Evolutionary conservation across 2,113 vertebrate genomes (phyloP).

Genomic region (Tragelaphus strepsiceros): DNA sequence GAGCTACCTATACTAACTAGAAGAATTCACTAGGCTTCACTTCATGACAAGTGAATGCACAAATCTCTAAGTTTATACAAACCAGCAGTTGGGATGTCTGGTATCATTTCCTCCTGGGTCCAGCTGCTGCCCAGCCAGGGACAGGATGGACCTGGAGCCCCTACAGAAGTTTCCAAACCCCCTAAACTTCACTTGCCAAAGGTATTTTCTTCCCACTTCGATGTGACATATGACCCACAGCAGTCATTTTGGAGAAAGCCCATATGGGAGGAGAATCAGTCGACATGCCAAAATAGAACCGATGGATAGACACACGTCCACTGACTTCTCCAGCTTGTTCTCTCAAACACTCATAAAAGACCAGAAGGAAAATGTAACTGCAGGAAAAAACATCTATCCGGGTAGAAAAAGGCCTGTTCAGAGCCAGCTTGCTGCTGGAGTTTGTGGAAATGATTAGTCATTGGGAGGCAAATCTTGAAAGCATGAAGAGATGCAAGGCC

Average conservation of each 20-base stretch:
- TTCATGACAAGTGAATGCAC: constrained; percentile 16
- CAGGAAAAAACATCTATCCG: neutral
- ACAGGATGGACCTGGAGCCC: neutral
- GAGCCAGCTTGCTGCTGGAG: neutral
- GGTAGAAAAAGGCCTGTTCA: neutral
- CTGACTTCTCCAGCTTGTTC: neutral
- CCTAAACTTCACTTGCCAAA: neutral
- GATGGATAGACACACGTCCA: neutral
- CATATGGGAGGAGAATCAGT: neutral
- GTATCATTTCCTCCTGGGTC: neutral
- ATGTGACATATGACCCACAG: neutral
- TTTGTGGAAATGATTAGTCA: neutral
- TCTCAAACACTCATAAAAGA: neutral
- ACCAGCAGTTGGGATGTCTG: neutral
- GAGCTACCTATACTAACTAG: neutral
- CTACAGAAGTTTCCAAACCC: neutral
- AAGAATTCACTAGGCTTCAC: neutral
- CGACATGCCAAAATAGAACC: neutral
- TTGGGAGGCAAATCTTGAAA: neutral
- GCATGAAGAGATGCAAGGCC: neutral
- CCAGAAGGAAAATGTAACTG: neutral
- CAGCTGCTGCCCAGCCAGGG: neutral
- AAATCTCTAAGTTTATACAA: neutral
- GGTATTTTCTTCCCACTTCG: neutral
- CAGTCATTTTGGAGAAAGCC: constrained; percentile 9